Percentiles rank a stretch among this genome's conserved stretches.
These are phyloP conservation scores for Bugulina stolonifera DNA, from an alignment of 2,888 invertebrate genomes.

Conservation along the genomic window DNA sequence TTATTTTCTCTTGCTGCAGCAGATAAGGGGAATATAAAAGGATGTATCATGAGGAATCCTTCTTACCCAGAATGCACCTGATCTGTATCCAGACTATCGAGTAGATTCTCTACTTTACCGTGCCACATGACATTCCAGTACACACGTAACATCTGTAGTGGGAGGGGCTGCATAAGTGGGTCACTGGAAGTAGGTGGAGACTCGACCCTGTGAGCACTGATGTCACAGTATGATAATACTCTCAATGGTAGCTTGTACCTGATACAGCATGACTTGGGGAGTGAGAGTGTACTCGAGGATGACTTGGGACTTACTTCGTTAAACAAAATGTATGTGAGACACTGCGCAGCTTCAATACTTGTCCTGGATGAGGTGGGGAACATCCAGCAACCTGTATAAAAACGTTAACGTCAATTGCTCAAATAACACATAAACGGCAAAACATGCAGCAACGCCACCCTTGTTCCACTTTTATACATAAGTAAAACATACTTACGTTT, in stretches of 20 bases:
- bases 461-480: too few species aligned
- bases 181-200: constrained; percentile 35
- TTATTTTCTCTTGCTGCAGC: too few species aligned
- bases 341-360: constrained; percentile 24
- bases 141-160: constrained; percentile 41
- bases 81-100: constrained; percentile 33
- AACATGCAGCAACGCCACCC: too few species aligned
- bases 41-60: too few species aligned
- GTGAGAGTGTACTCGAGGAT: neutral
- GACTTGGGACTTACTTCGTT: constrained; percentile 4
- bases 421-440: too few species aligned
- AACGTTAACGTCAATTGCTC: too few species aligned
- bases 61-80: constrained; percentile 27
- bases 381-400: constrained; percentile 12
- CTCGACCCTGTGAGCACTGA: constrained; percentile 37
- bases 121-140: constrained; percentile 49
- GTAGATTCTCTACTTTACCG: constrained; percentile 39
- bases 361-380: neutral
- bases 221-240: constrained; percentile 37
- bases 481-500: too few species aligned
- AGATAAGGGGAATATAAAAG: too few species aligned
- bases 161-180: constrained; percentile 36
- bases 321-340: constrained; percentile 7
- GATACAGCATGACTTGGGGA: constrained; percentile 12
- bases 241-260: constrained; percentile 44